Evolutionary conservation across 2,113 vertebrate genomes (phyloP), one percentile per base, ranked within the genome.

Genomic region (Corythaixoides concolor): DNA sequence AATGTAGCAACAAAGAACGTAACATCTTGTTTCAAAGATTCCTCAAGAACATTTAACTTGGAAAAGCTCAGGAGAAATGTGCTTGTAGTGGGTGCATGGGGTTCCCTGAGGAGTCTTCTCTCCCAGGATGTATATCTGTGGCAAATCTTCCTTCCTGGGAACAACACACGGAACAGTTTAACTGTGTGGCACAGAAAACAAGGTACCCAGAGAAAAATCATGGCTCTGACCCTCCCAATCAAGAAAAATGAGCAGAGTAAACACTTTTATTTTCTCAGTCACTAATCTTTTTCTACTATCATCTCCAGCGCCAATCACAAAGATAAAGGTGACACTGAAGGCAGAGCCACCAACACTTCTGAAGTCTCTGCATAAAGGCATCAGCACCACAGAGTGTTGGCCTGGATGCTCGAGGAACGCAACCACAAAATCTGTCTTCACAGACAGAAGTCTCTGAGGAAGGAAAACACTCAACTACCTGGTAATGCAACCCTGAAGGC

Each of bases 401-500:
- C 58, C 69, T 5, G 7, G 21, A 6, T 4, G 35, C 85, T 22
- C 33, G 58, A 45, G 88, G 81, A 72, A 4, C 37, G 67, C 52
- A 84, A 43, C 60, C 41, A 32, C n/a, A 80, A 22, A 47, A 33
- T 4, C 47, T 43, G 39, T 43, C 56, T 60, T 66, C 41, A 18
- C n/a, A 52, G 23, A 26, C 32, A 69, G 35, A 82, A 8, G 24
- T 12, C 13, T 52, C 56, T 3, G 3, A 69, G 70, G 59, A 82
- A 63, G 60, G 45, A 37, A 16, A 43, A 62, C 35, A 4, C 66
- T 32, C 4, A 8, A 14, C 41, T 20, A 32, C 35, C 73, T 15
- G 1, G 30, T 50, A 52, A 18, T 0, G 0, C 24, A 43, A 28
- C 17, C 32, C 39, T 33, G 70, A 80, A 85, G 52, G 27, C 32